These are phyloP conservation scores for Gerris buenoi DNA, from an alignment of 1,140 invertebrate species.

Conservation along the genomic window DNA sequence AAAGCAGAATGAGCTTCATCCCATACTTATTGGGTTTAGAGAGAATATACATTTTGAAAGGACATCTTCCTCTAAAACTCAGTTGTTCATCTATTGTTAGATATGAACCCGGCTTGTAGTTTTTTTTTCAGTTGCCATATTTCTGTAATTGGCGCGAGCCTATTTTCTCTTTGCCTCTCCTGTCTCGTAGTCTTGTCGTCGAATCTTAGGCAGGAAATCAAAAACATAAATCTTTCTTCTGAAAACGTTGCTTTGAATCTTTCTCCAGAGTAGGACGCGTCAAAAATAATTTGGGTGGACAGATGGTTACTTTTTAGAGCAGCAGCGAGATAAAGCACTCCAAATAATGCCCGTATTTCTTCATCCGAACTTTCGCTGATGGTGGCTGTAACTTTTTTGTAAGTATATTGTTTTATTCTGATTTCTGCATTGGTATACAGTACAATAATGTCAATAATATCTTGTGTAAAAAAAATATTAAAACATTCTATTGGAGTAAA, in stretches of 20 bases:
- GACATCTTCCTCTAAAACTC: conserved; percentile 29
- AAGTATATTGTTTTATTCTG: not conserved
- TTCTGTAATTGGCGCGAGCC: conserved; percentile 19
- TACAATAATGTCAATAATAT: too few relatives aligned
- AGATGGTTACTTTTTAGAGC: not conserved
- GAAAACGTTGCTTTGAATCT: conserved; percentile 22
- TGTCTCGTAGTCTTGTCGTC: conserved; percentile 5
- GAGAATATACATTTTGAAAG: conserved; percentile 32
- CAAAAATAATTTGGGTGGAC: not conserved
- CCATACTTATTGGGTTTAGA: conserved; percentile 25
- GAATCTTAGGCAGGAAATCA: conserved; percentile 19
- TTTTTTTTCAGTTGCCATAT: conserved; percentile 23
- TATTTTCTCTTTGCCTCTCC: not conserved
- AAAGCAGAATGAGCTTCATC: conserved; percentile 21
- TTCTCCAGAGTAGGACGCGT: not conserved
- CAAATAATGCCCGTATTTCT: not conserved
- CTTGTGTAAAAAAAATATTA: too few relatives aligned
- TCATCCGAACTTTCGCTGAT: not conserved
- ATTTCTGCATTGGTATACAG: not conserved
- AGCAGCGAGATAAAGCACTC: not conserved
- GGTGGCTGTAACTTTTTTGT: not conserved
- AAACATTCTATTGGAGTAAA: too few relatives aligned
- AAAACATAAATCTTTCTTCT: conserved; percentile 26
- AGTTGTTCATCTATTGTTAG: conserved; percentile 28
- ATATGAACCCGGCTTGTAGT: conserved; percentile 22